Evolutionary conservation across 1,140 invertebrate species (phyloP), one percentile per base, ranked within the genome.

Genomic region (Drosophila sproati): DNA sequence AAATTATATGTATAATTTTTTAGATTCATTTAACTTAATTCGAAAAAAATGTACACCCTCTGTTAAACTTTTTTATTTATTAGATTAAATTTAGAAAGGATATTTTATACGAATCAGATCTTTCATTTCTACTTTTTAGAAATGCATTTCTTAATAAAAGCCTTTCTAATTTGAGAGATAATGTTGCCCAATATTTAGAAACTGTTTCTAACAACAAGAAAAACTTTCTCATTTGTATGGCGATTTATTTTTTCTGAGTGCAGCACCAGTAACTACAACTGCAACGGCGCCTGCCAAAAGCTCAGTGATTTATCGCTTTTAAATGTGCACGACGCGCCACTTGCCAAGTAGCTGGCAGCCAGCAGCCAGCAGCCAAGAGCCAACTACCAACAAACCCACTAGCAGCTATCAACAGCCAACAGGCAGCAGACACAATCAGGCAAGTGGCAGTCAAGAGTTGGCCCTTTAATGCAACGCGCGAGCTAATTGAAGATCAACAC

Each of bases 251-350:
- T 20, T 20, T 20, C 20, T 20, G 20, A 20, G 20, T 20, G 57
- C 66, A 54, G 45, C 55, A 5, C 34, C 34, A 5, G 50, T 34
- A 39, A 39, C 5, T 39, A 43, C 37, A 3, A 39, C 37, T 39
- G 8, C 41, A 39, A 8, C 39, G 51, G 56, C 52, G 80, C 51
- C 85, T 80, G 83, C 83, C 83, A 88, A 88, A 87, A 88, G 83
- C 54, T 56, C 62, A 47, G 83, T 88, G 83, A 88, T 88, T 88
- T 88, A 88, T 88, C 70, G 83, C 80, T 89, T 88, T 88, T 88
- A 88, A 88, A 88, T 88, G 83, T 89, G 83, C 85, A 56, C 83
- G 61, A 76, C 69, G 60, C 67, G 45, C 34, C 78, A 61, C 67
- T 77, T 85, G 80, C 80, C 81, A 83, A 83, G 72, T 77, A 69